Percentiles rank a stretch among this genome's conserved stretches.
Conservation (phyloP, 1,140 invertebrate species). For the Acarapis woodi region DNA sequence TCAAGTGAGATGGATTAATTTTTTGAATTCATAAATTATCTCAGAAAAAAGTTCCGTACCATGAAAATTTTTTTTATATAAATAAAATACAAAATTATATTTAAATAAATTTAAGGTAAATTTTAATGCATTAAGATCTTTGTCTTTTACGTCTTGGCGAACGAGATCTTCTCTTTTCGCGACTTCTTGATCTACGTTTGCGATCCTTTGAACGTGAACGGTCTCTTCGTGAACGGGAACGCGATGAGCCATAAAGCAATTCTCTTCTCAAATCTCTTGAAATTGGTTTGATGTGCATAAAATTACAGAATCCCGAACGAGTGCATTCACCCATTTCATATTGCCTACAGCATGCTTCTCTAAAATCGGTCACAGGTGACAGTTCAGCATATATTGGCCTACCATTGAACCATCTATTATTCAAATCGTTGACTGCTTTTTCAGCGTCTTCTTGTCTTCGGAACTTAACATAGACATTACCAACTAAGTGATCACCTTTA, state of each 20-base stretch:
- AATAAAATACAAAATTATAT: too few species aligned
- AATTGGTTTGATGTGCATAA: constrained; percentile 97
- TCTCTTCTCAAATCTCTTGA: constrained; percentile 64
- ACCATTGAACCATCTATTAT: constrained; percentile 96
- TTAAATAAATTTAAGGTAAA: too few species aligned
- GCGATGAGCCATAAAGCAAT: constrained; percentile 32
- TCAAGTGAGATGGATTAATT: too few species aligned
- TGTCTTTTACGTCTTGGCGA: neutral
- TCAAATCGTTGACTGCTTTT: constrained; percentile 76
- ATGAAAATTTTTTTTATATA: too few species aligned
- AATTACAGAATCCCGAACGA: constrained; percentile 93
- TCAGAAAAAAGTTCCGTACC: too few species aligned
- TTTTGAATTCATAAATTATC: too few species aligned
- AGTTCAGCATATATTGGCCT: constrained; percentile 91
- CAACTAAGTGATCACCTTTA: constrained; percentile 89
- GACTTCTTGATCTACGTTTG: neutral
- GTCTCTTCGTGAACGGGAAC: constrained; percentile 11
- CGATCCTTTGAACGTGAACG: neutral
- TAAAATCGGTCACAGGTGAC: constrained; percentile 91
- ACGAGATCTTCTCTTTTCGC: neutral
- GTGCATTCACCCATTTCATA: constrained; percentile 96
- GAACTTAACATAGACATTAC: constrained; percentile 54
- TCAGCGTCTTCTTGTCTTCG: constrained; percentile 94
- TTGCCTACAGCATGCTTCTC: constrained; percentile 93
- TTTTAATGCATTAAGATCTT: too few species aligned